Base-by-base conservation (phyloP, 2,113 vertebrate species). In the Sphaerodactylus townsendi region DNA sequence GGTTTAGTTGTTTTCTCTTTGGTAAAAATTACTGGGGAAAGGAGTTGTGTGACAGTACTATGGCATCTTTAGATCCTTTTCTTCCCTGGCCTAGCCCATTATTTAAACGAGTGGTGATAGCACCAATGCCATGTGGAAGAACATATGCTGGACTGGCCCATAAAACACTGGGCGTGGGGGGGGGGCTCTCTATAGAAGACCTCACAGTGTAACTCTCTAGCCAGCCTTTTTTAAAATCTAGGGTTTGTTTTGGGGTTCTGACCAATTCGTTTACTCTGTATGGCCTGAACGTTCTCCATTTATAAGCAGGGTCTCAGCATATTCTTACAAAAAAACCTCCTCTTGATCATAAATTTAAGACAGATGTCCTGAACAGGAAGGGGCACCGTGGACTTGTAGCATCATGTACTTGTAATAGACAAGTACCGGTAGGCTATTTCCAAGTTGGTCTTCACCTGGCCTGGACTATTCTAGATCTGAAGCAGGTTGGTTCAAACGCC, bases 391-490 rank as follows among this genome's bases (percentile, higher is more conserved):
- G 23, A 62, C n/a, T 53, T 70, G 28, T 13, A 50, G 41, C 8
- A 68, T 19, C 10, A 50, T 46, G 7, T 17, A 17, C 11, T 53
- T 44, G 28, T 9, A 37, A 33, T 30, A 66, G 39, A n/a, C 25
- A 23, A 37, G 23, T 48, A n/a, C n/a, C n/a, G n/a, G n/a, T n/a
- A n/a, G 13, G 33, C 65, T 69, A 6, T 50, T 69, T 53, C 25
- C 33, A 37, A 37, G 33, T 3, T 80, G 5, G 23, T 37, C 35
- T 39, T 21, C 10, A 35, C 21, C 48, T 75, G 23, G 48, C 39
- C n/a, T 68, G 17, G 53, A 8, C 0, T 0, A 64, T 56, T 25
- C 37, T 3, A 65, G 1, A 59, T 83, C 72, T 59, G 19, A 74
- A 10, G 33, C 10, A 8, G 35, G 33, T 4, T 4, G 35, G 44